Evolutionary conservation across 2,888 invertebrate species (phyloP), one percentile per base, ranked within the genome.

Genomic region (Drosophila falleni): DNA sequence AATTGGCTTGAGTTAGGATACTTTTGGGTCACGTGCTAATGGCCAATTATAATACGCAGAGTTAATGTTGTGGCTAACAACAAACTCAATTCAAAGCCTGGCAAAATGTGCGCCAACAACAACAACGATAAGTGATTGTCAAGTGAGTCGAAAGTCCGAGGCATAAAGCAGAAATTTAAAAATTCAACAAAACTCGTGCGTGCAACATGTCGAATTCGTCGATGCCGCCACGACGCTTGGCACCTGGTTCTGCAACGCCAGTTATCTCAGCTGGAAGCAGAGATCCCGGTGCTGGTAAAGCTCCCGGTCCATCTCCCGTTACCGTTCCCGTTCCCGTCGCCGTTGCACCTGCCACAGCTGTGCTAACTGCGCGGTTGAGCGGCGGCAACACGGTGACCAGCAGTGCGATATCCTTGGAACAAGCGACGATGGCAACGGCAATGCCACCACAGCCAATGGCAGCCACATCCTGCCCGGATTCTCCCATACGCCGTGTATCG

Each of bases 401-500:
- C 62, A 71, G 74, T 56, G 70, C 73, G 46, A 50, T 75, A 49
- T 35, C 58, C 11, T 42, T 84, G 69, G 75, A 72, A 5, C 77
- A 74, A 19, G 62, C 65, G 55, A 15, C 39, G 23, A 16, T 47
- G 50, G 31, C 59, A n/a, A 41, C 66, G 44, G n/a, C 31, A 19
- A 39, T 65, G 44, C 46, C 68, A 41, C 62, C 68, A 23, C 29
- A 5, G 29, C 29, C 29, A 44, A 63, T 61, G 56, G 58, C 78
- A 44, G 74, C 88, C 70, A 72, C 83, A 66, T 92, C 92, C 67
- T 92, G 91, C 56, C 92, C 92, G 51, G 92, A 90, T 54, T 92
- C 92, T 26, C 91, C 91, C 46, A 92, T 92, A 68, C 88, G 92
- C 8, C 89, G 92, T n/a, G 92, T 92, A 23, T 91, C 92, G 59